Evolutionary conservation across 2,797 vertebrate species (phyloP).

Genomic region (Pseudochirops corinnae): DNA sequence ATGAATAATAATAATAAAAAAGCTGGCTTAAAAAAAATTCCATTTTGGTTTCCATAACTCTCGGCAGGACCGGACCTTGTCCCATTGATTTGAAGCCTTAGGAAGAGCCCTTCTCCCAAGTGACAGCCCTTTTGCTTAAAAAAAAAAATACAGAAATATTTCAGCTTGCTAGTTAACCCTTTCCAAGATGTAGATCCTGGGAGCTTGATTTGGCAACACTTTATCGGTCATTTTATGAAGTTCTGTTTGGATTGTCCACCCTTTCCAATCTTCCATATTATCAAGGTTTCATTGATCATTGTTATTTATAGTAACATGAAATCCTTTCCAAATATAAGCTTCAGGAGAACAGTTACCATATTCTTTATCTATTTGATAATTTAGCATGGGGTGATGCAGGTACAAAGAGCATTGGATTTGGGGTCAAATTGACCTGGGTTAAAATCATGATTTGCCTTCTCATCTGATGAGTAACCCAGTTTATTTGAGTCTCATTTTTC

Average conservation of each 20-base stretch:
- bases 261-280: background rate
- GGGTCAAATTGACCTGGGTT: background rate
- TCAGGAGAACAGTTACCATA: background rate
- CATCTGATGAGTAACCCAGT: background rate
- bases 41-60: slow-evolving; percentile 77
- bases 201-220: slow-evolving; percentile 26
- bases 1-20: slow-evolving; percentile 86
- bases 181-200: slow-evolving; percentile 4
- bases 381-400: background rate
- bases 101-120: slow-evolving; percentile 64
- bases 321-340: background rate
- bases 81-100: slow-evolving; percentile 65
- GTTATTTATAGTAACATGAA: slow-evolving; percentile 33
- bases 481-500: background rate
- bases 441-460: background rate
- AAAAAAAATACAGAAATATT: slow-evolving; percentile 41
- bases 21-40: slow-evolving; percentile 75
- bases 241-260: background rate
- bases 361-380: background rate
- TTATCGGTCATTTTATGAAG: slow-evolving; percentile 22
- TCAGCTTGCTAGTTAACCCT: background rate
- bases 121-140: slow-evolving; percentile 59
- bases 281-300: slow-evolving; percentile 6
- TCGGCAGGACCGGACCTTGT: slow-evolving; percentile 75
- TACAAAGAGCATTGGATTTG: background rate